Evolutionary conservation across 2,113 vertebrate species (phyloP).

Genomic region (Herpailurus yagouaroundi): DNA sequence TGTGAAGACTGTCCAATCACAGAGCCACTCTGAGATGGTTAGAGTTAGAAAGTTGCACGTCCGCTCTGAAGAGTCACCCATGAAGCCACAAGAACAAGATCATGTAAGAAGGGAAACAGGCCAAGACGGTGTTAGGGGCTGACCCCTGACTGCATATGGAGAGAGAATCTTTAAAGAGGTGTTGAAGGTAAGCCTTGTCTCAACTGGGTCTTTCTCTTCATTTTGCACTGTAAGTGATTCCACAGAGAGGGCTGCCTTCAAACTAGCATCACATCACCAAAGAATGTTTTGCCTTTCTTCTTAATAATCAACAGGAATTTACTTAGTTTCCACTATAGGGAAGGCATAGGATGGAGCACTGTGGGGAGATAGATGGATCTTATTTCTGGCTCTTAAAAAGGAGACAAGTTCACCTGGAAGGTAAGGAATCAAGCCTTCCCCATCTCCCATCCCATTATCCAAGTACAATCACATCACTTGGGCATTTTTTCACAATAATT

Average conservation of each 20-base stretch:
- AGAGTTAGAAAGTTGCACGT: not conserved
- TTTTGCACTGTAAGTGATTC: accelerated
- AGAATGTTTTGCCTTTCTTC: not conserved
- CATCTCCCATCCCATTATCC: not conserved
- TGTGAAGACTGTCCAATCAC: not conserved
- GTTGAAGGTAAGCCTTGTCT: not conserved
- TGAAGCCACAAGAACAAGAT: not conserved
- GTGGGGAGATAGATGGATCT: not conserved
- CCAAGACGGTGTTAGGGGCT: not conserved
- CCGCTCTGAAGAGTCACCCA: accelerated
- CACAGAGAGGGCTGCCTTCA: too few species aligned
- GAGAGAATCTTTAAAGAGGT: not conserved
- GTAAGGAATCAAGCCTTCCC: not conserved
- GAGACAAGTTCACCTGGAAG: not conserved
- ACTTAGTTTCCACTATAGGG: not conserved
- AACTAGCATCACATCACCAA: not conserved
- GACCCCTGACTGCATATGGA: not conserved
- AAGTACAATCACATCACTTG: not conserved
- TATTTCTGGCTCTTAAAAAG: not conserved
- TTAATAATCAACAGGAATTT: not conserved
- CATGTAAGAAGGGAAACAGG: not conserved
- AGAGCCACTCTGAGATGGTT: accelerated
- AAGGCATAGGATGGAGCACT: not conserved
- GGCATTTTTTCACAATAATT: not conserved
- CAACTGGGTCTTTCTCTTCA: not conserved